Conservation (phyloP, 2,797 vertebrate genomes). For the Pipistrellus pygmaeus region DNA sequence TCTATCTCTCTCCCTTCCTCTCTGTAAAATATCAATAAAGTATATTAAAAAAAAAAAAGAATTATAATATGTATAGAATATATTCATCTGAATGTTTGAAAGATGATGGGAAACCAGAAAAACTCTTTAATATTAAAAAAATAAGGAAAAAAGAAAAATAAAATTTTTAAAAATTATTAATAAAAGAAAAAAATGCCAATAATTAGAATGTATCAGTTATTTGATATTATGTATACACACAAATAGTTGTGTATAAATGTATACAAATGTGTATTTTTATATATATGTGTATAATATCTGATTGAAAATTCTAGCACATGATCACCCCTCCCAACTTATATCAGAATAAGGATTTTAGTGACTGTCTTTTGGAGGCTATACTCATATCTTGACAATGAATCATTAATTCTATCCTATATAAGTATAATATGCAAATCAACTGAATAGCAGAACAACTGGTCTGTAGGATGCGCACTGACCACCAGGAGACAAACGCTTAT, state of each 20-base stretch:
- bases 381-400: neutral
- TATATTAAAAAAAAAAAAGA: too few species aligned
- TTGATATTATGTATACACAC: neutral
- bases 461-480: too few species aligned
- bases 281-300: neutral
- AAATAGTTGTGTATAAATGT: neutral
- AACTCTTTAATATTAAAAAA: neutral
- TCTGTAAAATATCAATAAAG: too few species aligned
- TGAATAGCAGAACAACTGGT: accelerated
- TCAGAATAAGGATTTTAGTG: neutral
- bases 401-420: neutral
- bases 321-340: neutral
- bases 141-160: neutral
- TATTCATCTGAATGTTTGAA: neutral
- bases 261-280: neutral
- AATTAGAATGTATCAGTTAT: neutral
- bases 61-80: neutral
- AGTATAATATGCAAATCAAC: too few species aligned
- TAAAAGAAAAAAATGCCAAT: neutral
- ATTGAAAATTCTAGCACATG: neutral
- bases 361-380: neutral
- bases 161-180: neutral
- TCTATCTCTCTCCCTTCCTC: too few species aligned
- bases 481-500: too few species aligned
- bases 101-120: neutral